Conservation (phyloP, 2,113 vertebrate species). For the Chunga burmeisteri region DNA sequence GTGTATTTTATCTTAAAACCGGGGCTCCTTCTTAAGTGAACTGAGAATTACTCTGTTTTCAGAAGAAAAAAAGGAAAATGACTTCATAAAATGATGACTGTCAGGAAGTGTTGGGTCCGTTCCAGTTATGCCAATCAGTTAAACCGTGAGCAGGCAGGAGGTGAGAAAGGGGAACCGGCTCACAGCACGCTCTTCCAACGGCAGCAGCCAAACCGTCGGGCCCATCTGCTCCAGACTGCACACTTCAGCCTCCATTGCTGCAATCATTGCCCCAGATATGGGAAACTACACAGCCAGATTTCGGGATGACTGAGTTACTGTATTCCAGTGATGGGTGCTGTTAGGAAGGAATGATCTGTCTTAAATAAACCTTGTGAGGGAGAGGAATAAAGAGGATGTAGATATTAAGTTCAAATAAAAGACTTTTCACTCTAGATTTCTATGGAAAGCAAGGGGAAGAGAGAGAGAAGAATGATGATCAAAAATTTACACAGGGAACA, state of each 20-base stretch:
- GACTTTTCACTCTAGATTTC: neutral
- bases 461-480: neutral
- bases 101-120: constrained; percentile 19
- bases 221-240: neutral
- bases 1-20: neutral
- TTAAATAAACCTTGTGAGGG: neutral
- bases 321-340: neutral
- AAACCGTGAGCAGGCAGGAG: neutral
- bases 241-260: no score
- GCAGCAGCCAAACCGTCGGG: neutral
- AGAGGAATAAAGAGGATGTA: neutral
- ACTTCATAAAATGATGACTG: neutral
- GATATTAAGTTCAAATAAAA: neutral
- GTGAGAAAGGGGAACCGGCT: neutral
- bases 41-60: neutral
- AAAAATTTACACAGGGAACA: neutral
- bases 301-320: neutral
- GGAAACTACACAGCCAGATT: neutral
- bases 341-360: neutral
- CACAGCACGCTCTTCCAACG: neutral
- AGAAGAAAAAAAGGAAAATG: neutral
- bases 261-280: neutral
- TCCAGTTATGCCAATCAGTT: constrained; percentile 34
- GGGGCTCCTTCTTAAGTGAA: neutral
- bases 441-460: neutral